Conservation (phyloP, 2,888 invertebrate species). For the Timandra comae region DNA sequence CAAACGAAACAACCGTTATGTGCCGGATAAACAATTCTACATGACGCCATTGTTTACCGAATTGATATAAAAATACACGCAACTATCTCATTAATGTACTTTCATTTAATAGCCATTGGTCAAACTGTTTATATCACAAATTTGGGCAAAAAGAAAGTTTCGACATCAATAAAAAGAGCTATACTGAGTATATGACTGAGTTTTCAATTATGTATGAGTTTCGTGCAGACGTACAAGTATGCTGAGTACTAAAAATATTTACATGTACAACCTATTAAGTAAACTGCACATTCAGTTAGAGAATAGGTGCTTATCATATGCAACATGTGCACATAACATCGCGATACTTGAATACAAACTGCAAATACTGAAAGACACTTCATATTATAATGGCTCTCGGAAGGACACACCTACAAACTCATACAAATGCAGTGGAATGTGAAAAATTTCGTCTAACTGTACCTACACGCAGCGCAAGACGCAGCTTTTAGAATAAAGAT, state of each 20-base stretch:
- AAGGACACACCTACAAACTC: conserved; percentile 37
- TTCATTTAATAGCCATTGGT: background rate
- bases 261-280: no score
- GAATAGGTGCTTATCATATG: no score
- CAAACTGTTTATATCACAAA: no score
- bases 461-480: conserved; percentile 22
- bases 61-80: conserved; percentile 1
- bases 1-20: conserved; percentile 40
- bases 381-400: conserved; percentile 14
- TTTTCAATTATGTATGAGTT: no score
- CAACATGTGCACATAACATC: no score
- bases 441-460: conserved; percentile 61
- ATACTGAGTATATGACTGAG: no score
- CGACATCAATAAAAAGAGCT: no score
- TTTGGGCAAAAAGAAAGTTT: no score
- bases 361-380: conserved; percentile 7
- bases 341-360: conserved; percentile 10
- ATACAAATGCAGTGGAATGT: conserved; percentile 51
- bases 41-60: conserved; percentile 8
- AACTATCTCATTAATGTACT: background rate
- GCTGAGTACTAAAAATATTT: no score
- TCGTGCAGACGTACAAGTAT: no score
- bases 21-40: conserved; percentile 13
- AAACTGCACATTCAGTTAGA: no score
- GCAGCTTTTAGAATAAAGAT: conserved; percentile 32